A percentile compares a stretch with the other conserved stretches of the same genome.
Conservation (phyloP, 2,113 vertebrate genomes). For the Natator depressus region DNA sequence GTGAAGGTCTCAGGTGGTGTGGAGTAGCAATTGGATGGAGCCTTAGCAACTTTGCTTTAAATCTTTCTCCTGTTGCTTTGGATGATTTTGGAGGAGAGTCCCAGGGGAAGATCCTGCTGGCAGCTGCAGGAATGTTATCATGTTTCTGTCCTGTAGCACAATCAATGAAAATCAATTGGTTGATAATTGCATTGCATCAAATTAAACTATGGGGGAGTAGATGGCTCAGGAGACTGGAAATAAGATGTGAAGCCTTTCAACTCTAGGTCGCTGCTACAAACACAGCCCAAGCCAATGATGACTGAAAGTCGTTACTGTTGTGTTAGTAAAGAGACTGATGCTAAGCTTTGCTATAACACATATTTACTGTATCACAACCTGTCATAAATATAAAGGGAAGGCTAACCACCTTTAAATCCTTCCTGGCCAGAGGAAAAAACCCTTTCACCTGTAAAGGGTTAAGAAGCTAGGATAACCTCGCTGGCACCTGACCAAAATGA, state of each 20-base stretch:
- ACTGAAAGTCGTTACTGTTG: slow-evolving; percentile 50
- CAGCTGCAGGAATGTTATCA: slow-evolving; percentile 38
- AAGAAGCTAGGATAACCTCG: no score
- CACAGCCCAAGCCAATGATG: slow-evolving; percentile 59
- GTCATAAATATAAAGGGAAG: no score
- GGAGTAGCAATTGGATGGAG: not conserved
- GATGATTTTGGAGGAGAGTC: not conserved
- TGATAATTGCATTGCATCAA: slow-evolving; percentile 70
- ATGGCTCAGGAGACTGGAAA: slow-evolving; percentile 51
- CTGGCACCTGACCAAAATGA: no score
- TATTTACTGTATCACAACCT: slow-evolving; percentile 26
- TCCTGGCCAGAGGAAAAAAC: no score
- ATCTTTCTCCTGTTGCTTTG: not conserved
- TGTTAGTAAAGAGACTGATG: slow-evolving; percentile 45
- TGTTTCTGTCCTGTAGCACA: slow-evolving; percentile 63
- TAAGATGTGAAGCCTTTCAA: slow-evolving; percentile 66
- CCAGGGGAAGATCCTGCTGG: slow-evolving; percentile 20
- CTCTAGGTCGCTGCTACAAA: slow-evolving; percentile 60
- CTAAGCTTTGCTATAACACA: slow-evolving; percentile 43
- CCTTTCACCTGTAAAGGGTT: no score
- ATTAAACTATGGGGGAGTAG: slow-evolving; percentile 61
- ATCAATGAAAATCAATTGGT: slow-evolving; percentile 73
- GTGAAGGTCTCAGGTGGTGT: not conserved
- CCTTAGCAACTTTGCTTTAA: not conserved
- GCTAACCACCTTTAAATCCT: no score